Base-by-base conservation (phyloP, 2,888 invertebrate species). In the Nomada lathburiana region DNA sequence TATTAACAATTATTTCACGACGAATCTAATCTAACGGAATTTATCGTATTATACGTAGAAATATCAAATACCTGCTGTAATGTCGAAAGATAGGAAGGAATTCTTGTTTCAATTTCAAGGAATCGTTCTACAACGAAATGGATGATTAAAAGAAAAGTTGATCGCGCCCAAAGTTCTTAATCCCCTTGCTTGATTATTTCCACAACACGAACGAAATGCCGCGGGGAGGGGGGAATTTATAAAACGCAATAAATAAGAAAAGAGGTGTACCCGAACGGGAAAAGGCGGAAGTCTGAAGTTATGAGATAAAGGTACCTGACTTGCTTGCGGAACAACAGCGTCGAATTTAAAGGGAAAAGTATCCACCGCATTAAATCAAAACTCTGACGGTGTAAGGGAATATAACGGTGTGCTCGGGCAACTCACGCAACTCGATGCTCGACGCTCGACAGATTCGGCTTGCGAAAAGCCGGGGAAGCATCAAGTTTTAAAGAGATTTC, bases 401-500 rank as follows among this genome's bases (percentile, higher is more conserved):
- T 57, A 67, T 67, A 47, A 44, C 5, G 44, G n/a, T 36, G 53
- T 20, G n/a, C 50, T 36, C 42, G 52, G 36, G 11, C 47, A 42
- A 44, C 50, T n/a, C n/a, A 23, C 47, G 36, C 9, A 18, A n/a
- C 9, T 18, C 26, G 74, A 42, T 20, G 16, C 59, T 50, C 29
- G 69, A 76, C 69, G 67, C 69, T 55, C 76, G 65, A 60, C 63
- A 67, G 76, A 47, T 52, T 62, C 60, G 36, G 74, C 47, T 75
- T 63, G 29, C 50, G 59, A 55, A 42, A 50, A 42, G 23, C 55
- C 42, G 55, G 50, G 26, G 26, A 53, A 53, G 63, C 59, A 18
- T 65, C 11, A 53, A 77, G 72, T 83, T 80, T 62, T 36, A 76
- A 74, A 86, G 71, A 86, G 82, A 86, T 81, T 76, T 64, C 57